Evolutionary conservation across 1,140 invertebrate species (phyloP), one percentile per base, ranked within the genome.

Genomic region (Papilio dardanus): DNA sequence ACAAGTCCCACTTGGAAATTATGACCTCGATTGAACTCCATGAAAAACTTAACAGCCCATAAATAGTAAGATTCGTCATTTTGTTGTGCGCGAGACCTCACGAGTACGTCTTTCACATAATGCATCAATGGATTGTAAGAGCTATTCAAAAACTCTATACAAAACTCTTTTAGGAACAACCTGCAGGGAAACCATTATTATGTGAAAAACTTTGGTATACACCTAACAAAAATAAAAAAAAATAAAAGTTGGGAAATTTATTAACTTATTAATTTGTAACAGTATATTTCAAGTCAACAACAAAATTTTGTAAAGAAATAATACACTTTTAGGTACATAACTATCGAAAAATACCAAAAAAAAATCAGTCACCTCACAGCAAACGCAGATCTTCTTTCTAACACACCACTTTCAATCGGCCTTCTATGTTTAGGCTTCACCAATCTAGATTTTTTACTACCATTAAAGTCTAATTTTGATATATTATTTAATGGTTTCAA

Each of bases 21-120:
- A 81, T 94, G 95, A 84, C 96, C 94, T 79, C 99, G 95, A 95
- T 99, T 99, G 92, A 99, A 99, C 92, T 99, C 97, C 98, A 99
- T 99, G 91, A 99, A 99, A 94, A 99, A 99, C 87, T 96, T 96
- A 82, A 99, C 94, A 7, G 97, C 96, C 98, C 98, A 99, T 65
- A 99, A 94, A 92, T 99, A 99, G 93, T 99, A 98, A 8, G 97
- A 97, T 86, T 99, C 97, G 94, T 99, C 98, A 86, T 98, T 96
- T 65, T 95, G 94, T 84, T 95, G 95, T 31, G 90, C 94, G 78
- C 94, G 94, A 1, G 95, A 94, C 71, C 96, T 92, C 14, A 95
- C 93, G 54, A 98, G 89, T 31, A 94, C 94, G 85, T 96, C 95
- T 91, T 96, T 97, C 0, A 97, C 96, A 85, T 96, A 95, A 86